A percentile compares a stretch with the other conserved stretches of the same genome.
Evolutionary conservation across 2,797 vertebrate species (phyloP).

Genomic region (Anabas testudineus): DNA sequence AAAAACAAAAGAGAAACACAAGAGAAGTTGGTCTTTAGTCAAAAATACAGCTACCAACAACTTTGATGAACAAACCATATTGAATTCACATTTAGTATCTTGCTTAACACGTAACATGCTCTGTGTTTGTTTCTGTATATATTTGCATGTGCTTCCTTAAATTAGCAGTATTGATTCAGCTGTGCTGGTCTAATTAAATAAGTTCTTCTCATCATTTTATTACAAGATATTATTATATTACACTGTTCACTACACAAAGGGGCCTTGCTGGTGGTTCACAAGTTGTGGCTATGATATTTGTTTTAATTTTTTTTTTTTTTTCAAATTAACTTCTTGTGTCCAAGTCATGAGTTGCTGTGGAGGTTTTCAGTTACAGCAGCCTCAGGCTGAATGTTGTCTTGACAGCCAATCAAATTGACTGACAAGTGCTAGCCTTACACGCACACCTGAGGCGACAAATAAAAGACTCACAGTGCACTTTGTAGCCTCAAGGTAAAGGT

Average conservation of each 20-base stretch:
- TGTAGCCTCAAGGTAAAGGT: conserved; percentile 60
- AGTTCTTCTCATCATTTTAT: neutral
- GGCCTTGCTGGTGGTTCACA: conserved; percentile 5
- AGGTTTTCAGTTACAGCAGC: conserved; percentile 52
- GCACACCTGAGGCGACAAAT: conserved; percentile 65
- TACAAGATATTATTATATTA: neutral
- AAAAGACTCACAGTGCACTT: conserved; percentile 54
- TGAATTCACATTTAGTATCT: neutral
- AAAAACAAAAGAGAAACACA: neutral
- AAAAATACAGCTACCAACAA: neutral
- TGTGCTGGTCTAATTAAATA: neutral
- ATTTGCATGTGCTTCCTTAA: neutral
- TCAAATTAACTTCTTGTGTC: conserved; percentile 35
- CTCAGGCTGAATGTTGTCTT: conserved; percentile 60
- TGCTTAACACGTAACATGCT: neutral
- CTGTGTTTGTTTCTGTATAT: neutral
- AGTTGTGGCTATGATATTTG: conserved; percentile 13
- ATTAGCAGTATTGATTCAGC: too few species aligned
- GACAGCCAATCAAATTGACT: conserved; percentile 73
- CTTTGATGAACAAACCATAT: neutral
- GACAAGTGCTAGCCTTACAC: conserved; percentile 64
- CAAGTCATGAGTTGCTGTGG: conserved; percentile 28
- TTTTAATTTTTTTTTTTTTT: too few species aligned
- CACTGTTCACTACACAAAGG: too few species aligned
- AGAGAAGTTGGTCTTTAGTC: too few species aligned